Evolutionary conservation across 1,140 invertebrate genomes (phyloP), one percentile per base, ranked within the genome.

Genomic region (Hypsibius dujardini): DNA sequence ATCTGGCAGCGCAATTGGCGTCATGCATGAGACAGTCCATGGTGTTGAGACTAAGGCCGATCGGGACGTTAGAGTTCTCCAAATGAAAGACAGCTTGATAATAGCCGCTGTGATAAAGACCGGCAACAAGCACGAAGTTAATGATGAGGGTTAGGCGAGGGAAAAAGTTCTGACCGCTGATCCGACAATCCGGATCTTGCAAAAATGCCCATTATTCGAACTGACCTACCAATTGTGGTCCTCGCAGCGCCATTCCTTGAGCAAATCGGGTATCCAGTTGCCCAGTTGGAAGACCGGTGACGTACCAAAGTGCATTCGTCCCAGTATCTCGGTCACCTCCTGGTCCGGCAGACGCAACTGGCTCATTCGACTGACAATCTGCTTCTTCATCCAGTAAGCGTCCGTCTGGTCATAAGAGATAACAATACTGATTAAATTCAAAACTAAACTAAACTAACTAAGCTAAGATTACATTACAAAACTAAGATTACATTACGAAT

Each of bases 201-300:
- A 28, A 28, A 28, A 28, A 28, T 28, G 28, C 28, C 28, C 28
- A 28, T 28, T 0, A 28, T 28, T 28, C 28, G 28, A 28, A 28
- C 28, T 28, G 28, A 28, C 28, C 28, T 28, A 28, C 28, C 28
- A 76, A 56, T 72, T 71, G 72, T 76, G 76, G 70, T 76, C 76
- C 28, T 74, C 73, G 74, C 76, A 76, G 46, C 71, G 46, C 76
- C 76, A 76, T 60, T 76, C 74, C 42, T 74, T 72, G 3, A 76
- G 69, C 45, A 74, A 45, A 47, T 71, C 60, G 28, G 76, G 74
- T 40, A 76, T 73, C 75, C 75, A 76, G 72, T 75, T 75, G 14
- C 74, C 75, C 56, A 76, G 70, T 42, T 75, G 71, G 46, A 71
- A 71, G 1, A 73, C 47, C 12, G 75, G 73, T 46, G 60, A 50